These are phyloP conservation scores for Sclerurus mexicanus DNA, from an alignment of 2,113 vertebrate species.

Conservation along the genomic window DNA sequence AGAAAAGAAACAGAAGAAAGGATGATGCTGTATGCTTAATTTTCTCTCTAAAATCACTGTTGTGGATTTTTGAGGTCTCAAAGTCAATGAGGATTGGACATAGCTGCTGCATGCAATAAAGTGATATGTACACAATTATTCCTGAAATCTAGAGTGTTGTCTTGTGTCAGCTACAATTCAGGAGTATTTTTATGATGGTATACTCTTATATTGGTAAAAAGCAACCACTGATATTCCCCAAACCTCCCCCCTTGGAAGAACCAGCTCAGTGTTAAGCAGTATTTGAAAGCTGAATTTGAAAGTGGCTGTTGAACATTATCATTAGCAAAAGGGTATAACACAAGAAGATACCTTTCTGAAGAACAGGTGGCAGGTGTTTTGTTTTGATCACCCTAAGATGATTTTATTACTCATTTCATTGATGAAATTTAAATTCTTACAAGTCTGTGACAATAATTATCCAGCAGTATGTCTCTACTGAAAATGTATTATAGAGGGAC, in stretches of 20 bases:
- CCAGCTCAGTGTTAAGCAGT: not conserved
- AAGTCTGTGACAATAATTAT: not conserved
- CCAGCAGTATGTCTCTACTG: not conserved
- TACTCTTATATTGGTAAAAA: not conserved
- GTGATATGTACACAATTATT: not conserved
- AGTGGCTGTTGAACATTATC: not conserved
- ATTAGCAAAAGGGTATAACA: not conserved
- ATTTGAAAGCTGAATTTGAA: not conserved
- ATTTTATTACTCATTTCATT: not conserved
- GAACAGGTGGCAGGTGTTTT: not conserved
- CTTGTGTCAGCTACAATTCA: not conserved
- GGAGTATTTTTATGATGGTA: not conserved
- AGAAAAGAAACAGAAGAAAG: not conserved
- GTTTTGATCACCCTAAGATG: not conserved
- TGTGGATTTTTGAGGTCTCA: not conserved
- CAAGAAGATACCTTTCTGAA: not conserved
- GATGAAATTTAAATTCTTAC: not conserved
- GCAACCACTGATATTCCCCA: not conserved
- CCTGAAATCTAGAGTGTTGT: not conserved
- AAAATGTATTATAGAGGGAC: not conserved
- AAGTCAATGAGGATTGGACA: not conserved
- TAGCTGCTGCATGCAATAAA: not conserved
- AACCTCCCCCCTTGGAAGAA: not conserved
- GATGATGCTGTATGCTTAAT: not conserved
- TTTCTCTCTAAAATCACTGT: not conserved